These are phyloP conservation scores for Mythimna albipuncta DNA, from an alignment of 2,888 invertebrate genomes.

Conservation along the genomic window DNA sequence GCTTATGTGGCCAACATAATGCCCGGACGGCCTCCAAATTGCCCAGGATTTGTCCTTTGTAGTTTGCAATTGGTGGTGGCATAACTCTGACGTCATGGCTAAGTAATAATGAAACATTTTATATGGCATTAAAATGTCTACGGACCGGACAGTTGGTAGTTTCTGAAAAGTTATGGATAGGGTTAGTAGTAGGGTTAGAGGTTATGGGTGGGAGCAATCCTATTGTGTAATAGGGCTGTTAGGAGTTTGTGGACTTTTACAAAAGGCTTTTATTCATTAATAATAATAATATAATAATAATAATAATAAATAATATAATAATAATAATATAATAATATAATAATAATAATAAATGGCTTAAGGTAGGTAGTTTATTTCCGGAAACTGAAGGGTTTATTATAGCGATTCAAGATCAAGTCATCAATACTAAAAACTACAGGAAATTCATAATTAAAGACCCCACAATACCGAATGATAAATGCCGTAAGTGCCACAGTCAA, in stretches of 20 bases:
- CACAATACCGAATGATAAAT: too few relatives aligned
- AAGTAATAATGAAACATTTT: constrained; percentile 51
- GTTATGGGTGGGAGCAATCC: not conserved
- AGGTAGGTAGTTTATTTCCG: too few relatives aligned
- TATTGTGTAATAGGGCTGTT: constrained; percentile 27
- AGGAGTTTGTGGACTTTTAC: not conserved
- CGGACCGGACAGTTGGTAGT: constrained; percentile 20
- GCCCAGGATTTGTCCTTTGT: constrained; percentile 39
- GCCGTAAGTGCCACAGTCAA: too few relatives aligned
- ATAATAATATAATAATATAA: too few relatives aligned
- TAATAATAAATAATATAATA: too few relatives aligned
- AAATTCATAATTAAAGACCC: too few relatives aligned
- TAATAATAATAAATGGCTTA: too few relatives aligned
- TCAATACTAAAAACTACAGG: too few relatives aligned
- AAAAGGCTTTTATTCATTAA: not conserved
- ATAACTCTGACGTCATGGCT: constrained; percentile 41
- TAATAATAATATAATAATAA: too few relatives aligned
- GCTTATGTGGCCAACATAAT: constrained; percentile 32
- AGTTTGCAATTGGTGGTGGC: constrained; percentile 15
- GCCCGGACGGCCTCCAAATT: constrained; percentile 38
- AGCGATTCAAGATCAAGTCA: too few relatives aligned
- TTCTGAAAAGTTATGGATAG: constrained; percentile 33
- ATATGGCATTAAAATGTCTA: constrained; percentile 37
- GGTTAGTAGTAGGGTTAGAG: not conserved
- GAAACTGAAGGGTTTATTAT: too few relatives aligned